Evolutionary conservation across 2,888 invertebrate species (phyloP).

Genomic region (Gerris lacustris): DNA sequence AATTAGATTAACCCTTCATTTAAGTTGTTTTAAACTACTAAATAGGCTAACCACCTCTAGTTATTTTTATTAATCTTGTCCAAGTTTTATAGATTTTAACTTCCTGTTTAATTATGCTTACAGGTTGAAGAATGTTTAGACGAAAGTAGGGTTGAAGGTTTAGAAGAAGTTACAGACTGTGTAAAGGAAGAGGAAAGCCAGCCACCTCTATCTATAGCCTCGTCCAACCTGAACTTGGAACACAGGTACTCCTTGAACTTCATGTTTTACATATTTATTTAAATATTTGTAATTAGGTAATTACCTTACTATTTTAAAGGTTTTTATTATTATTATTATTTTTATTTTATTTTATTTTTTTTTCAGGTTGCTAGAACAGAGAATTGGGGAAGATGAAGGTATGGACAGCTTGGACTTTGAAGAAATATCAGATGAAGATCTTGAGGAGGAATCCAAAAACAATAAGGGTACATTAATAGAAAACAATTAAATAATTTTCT

Average conservation of each 20-base stretch:
- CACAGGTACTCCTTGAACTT: background rate
- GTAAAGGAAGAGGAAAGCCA: slow-evolving; percentile 4
- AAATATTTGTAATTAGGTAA: no score
- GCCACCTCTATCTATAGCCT: background rate
- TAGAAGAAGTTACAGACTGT: background rate
- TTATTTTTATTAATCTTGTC: no score
- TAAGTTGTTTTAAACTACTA: no score
- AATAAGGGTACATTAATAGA: slow-evolving; percentile 37
- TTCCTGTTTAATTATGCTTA: background rate
- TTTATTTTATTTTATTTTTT: no score
- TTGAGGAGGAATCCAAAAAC: slow-evolving; percentile 65
- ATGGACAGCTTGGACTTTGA: slow-evolving; percentile 69
- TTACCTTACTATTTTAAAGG: no score
- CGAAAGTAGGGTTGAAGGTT: background rate
- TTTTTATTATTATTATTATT: no score
- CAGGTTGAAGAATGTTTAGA: background rate
- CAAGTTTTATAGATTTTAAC: no score
- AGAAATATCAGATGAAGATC: slow-evolving; percentile 79
- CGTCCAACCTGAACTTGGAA: background rate
- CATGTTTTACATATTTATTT: no score
- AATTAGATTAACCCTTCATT: no score
- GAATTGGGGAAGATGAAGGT: slow-evolving; percentile 52
- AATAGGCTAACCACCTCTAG: no score
- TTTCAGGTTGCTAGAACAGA: background rate
- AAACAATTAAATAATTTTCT: background rate